phyloP scores from a whole-genome alignment of 2,888 invertebrate genomes.

The Plagiodera versicolora region DNA sequence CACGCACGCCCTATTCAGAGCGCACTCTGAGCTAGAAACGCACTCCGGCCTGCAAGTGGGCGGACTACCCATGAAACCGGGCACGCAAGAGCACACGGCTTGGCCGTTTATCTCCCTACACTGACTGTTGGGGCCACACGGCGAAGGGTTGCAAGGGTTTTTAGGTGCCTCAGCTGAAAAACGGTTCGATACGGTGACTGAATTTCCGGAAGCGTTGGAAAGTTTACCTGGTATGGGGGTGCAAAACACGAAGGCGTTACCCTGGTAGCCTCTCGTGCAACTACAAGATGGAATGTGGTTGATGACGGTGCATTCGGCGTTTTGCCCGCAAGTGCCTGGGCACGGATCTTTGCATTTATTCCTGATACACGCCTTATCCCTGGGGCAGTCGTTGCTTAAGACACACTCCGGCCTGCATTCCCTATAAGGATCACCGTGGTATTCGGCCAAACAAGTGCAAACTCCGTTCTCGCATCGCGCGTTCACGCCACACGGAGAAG shows the following conservation, averaged over 20 bases:
- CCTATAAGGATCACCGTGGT: constrained; percentile 76
- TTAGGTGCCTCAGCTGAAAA: constrained; percentile 29
- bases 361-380: constrained; percentile 72
- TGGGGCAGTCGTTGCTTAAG: constrained; percentile 74
- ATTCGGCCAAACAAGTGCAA: constrained; percentile 73
- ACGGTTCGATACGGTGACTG: neutral
- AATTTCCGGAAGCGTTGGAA: constrained; percentile 21
- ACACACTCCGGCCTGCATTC: constrained; percentile 81
- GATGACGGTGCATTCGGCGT: constrained; percentile 73
- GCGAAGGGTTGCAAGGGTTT: constrained; percentile 66
- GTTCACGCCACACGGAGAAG: constrained; percentile 79
- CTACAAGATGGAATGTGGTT: constrained; percentile 78
- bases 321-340: constrained; percentile 74
- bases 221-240: constrained; percentile 57
- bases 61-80: constrained; percentile 75
- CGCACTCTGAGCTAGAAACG: constrained; percentile 71
- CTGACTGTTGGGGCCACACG: constrained; percentile 69
- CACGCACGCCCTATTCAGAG: constrained; percentile 70
- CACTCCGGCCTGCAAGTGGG: constrained; percentile 78
- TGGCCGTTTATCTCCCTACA: constrained; percentile 67
- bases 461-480: constrained; percentile 78
- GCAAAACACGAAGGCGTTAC: constrained; percentile 71
- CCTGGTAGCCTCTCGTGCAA: constrained; percentile 72
- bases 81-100: constrained; percentile 70
- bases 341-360: constrained; percentile 81